These are phyloP conservation scores for Nasua narica DNA, from an alignment of 2,797 vertebrate species.

Conservation along the genomic window DNA sequence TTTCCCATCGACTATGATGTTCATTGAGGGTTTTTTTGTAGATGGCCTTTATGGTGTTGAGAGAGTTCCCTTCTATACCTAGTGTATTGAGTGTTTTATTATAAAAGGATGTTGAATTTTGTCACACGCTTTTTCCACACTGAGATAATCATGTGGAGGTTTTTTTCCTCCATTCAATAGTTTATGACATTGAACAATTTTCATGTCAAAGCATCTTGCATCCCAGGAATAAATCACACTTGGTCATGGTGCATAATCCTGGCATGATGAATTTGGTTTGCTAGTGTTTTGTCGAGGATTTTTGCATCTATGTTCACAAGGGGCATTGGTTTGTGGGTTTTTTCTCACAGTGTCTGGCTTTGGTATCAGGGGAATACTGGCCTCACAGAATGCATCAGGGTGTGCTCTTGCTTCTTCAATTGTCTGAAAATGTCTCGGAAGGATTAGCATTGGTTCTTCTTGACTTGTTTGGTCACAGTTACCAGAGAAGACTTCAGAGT, in stretches of 20 bases:
- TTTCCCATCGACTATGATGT: neutral
- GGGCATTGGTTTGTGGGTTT: neutral
- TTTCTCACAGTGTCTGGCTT: neutral
- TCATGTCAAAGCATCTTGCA: neutral
- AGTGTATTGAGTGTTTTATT: neutral
- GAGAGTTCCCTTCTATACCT: neutral
- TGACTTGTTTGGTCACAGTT: neutral
- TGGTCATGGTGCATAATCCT: neutral
- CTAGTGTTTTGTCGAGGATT: neutral
- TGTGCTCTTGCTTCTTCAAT: neutral
- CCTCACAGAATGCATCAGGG: neutral
- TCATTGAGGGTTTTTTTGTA: neutral
- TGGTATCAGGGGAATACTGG: neutral
- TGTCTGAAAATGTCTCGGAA: neutral
- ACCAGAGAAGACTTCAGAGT: neutral
- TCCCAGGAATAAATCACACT: neutral
- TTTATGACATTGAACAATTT: neutral
- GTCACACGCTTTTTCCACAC: neutral
- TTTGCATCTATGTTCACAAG: neutral
- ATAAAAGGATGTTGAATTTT: neutral
- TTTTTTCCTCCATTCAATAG: neutral
- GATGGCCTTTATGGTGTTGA: neutral
- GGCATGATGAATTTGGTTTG: neutral
- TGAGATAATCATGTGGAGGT: neutral
- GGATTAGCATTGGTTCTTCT: neutral